Percentiles rank a stretch among this genome's conserved stretches.
These are phyloP conservation scores for Lithophane semibrunnea DNA, from an alignment of 2,888 invertebrate species.

Conservation along the genomic window DNA sequence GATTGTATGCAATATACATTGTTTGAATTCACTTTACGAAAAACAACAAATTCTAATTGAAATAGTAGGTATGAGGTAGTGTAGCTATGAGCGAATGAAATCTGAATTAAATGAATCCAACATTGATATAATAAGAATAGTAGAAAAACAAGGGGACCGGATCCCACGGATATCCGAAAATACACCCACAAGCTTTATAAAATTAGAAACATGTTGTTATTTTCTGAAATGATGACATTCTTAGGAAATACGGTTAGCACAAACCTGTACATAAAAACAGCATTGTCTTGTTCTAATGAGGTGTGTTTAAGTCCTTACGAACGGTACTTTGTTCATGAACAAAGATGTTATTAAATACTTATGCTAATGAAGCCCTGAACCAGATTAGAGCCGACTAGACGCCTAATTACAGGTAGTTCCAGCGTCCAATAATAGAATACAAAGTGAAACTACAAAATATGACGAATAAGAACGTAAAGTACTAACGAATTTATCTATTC, in stretches of 20 bases:
- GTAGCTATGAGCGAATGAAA: not conserved
- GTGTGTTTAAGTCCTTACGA: conserved; percentile 36
- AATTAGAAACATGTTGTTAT: conserved; percentile 56
- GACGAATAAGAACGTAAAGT: conserved; percentile 7
- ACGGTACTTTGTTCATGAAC: conserved; percentile 48
- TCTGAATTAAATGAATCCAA: conserved; percentile 41
- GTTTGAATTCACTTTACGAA: too few species aligned
- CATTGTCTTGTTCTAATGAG: conserved; percentile 54
- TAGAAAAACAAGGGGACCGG: conserved; percentile 50
- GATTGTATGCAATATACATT: too few species aligned
- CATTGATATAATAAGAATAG: conserved; percentile 61
- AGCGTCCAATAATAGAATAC: conserved; percentile 22
- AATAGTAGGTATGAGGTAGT: too few species aligned
- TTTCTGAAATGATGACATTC: conserved; percentile 53
- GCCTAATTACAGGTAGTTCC: conserved; percentile 39
- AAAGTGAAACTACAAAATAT: not conserved
- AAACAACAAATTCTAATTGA: too few species aligned
- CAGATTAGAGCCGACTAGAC: conserved; percentile 45
- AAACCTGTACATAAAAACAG: conserved; percentile 37
- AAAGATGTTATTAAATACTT: conserved; percentile 54
- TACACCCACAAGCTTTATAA: conserved; percentile 49
- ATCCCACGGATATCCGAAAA: conserved; percentile 67
- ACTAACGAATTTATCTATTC: conserved; percentile 21
- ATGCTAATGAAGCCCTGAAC: conserved; percentile 60
- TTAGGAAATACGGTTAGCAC: conserved; percentile 31